Evolutionary conservation across 2,888 invertebrate genomes (phyloP).

Genomic region (Erebia epiphron): DNA sequence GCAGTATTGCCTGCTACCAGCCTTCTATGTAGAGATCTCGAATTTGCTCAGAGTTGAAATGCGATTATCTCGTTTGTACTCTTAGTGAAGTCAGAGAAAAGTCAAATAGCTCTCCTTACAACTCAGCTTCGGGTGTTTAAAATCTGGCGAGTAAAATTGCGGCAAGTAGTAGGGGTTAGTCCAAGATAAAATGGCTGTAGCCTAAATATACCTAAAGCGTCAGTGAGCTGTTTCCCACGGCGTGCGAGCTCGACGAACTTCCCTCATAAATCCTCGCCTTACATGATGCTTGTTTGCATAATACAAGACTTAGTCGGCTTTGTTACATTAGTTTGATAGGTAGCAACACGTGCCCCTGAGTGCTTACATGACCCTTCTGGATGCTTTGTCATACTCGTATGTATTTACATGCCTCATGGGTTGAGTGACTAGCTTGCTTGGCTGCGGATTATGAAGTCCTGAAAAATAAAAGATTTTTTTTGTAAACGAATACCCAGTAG

Average conservation of each 20-base stretch:
- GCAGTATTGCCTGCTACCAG: too few relatives aligned
- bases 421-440: neutral
- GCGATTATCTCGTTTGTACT: too few relatives aligned
- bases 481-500: too few relatives aligned
- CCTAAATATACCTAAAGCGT: conserved; percentile 74
- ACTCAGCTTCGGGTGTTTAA: neutral
- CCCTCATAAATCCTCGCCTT: conserved; percentile 80
- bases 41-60: too few relatives aligned
- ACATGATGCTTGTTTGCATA: conserved; percentile 82
- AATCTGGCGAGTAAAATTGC: neutral
- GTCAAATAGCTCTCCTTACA: too few relatives aligned
- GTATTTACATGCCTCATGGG: neutral
- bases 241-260: conserved; percentile 75
- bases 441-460: neutral
- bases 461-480: neutral
- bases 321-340: conserved; percentile 76
- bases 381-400: conserved; percentile 30
- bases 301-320: conserved; percentile 78
- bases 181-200: conserved; percentile 38
- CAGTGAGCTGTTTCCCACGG: conserved; percentile 62
- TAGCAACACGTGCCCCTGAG: conserved; percentile 53
- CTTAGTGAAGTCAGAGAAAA: too few relatives aligned
- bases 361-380: conserved; percentile 43
- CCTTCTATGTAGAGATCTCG: too few relatives aligned
- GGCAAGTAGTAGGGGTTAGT: conserved; percentile 1